Base-by-base conservation (phyloP, 92 coral and sea anemone species). In the Hydrozoanthus gracilis region DNA sequence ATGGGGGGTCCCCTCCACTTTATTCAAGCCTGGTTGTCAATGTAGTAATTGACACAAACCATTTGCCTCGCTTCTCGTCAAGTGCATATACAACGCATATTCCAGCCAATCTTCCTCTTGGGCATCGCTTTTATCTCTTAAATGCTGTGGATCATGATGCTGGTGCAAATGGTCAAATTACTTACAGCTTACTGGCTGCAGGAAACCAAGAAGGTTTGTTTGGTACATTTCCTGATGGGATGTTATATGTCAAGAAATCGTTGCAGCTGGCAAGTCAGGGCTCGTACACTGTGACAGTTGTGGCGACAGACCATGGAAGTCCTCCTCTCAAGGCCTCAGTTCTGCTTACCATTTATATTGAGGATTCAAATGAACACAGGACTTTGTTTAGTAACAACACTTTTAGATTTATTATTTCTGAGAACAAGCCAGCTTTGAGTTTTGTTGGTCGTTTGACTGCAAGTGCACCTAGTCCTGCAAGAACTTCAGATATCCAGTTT, bases 141-240 rank as follows among this genome's bases (percentile, higher is more conserved):
- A 88, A 64, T 68, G 99, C 98, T 2, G 77, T 90, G 16, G 98
- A 97, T 80, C 92, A 77, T 83, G 99, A 97, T 45, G 15, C 90
- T 69, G 96, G 95, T 6, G 82, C 83, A 58, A 91, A 91, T 91
- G 94, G 97, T n/a, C 67, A 65, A 67, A 58, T 97, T 47, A 80
- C 76, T 47, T 95, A 95, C 61, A 73, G 86, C 46, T 89, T 95
- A 52, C 78, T 78, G 45, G 64, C 65, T 73, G 77, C 6, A 46
- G 98, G 98, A 49, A 95, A 97, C 82, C 91, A 83, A 73, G 95
- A 88, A 55, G 93, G 92, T 8, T 84, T 92, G 52, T 97, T 95
- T 89, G 98, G 95, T 51, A 92, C 95, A 51, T 97, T 95, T 82
- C 93, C 96, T 35, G 90, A 90, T 70, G 99, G 99, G 76, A 75